These are phyloP conservation scores for Ranitomeya variabilis DNA, from an alignment of 2,113 vertebrate species.

Conservation along the genomic window DNA sequence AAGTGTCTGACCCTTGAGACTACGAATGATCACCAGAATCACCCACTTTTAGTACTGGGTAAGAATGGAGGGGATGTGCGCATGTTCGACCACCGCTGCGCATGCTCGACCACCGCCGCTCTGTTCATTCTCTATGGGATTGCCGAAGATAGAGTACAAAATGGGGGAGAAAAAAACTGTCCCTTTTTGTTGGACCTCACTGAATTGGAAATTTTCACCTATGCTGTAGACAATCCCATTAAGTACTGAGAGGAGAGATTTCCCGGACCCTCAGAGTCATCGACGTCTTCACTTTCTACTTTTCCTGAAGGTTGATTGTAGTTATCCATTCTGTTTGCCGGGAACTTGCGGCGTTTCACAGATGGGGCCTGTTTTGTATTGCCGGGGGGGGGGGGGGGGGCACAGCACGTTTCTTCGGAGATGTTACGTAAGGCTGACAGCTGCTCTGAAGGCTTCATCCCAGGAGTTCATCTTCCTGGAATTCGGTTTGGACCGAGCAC, in stretches of 20 bases:
- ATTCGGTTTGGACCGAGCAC: not conserved
- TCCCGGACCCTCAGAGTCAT: not conserved
- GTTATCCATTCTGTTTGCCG: not conserved
- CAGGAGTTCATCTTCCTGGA: constrained; percentile 8
- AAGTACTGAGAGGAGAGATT: not conserved
- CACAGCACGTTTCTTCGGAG: constrained; percentile 10
- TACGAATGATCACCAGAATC: no score
- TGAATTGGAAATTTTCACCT: no score
- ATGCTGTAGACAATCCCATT: not conserved
- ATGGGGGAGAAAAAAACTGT: no score
- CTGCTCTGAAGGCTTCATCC: constrained; percentile 25
- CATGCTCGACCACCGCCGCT: no score
- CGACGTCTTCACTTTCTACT: constrained; percentile 6
- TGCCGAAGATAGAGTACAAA: no score
- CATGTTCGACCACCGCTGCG: no score
- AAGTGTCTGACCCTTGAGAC: no score
- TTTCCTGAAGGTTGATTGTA: constrained; percentile 16
- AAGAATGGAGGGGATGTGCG: no score
- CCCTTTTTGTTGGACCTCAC: no score
- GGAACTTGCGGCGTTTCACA: not conserved
- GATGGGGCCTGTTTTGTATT: constrained; percentile 16
- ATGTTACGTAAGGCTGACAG: constrained; percentile 41
- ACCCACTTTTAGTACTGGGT: no score
- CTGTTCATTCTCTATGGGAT: no score
- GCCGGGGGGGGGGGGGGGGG: not conserved